Base-by-base conservation (phyloP, 2,888 invertebrate species). In the Amphiduros pacificus region DNA sequence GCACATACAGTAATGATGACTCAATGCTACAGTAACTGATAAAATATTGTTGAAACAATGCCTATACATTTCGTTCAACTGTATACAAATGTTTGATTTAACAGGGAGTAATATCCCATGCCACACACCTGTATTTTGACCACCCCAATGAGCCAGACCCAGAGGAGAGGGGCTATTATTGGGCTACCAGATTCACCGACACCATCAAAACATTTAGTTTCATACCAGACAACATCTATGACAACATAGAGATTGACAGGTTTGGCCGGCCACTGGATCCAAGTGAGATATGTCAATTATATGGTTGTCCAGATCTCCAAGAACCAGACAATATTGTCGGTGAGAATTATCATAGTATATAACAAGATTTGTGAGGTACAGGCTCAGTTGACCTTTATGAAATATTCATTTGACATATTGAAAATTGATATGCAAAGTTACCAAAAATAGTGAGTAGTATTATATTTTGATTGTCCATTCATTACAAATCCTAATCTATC, bases 111-210 rank as follows among this genome's bases (percentile, higher is more conserved):
- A 51, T 76, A 55, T 55, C 71, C 2, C 73, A 71, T 17, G 75
- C 70, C 9, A 69, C 69, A 24, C 69, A 69, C 55, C 67, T 75
- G 20, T 76, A 76, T 63, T 69, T 74, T 49, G 76, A 76, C 64
- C 74, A 74, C 60, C 74, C 74, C 1, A 62, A 71, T 31, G 76
- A 76, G 57, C 75, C 75, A 0, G 71, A 73, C 55, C 71, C 71
- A 4, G 72, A 72, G 56, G 76, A 76, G 61, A 61, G 70, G 36
- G 76, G 76, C 1, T 69, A 65, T 44, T 72, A 72, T 63, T 76
- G 76, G 76, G 75, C 73, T 14, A 70, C 76, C 1, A 62, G 74
- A 3, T 68, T 64, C 65, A 70, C 65, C 22, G 68, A 73, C 60
- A 65, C 68, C 2, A 61, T 60, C 17, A 59, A 59, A 41, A 53